Base-by-base conservation (phyloP, 2,113 vertebrate genomes). In the Ochotona curzoniae region DNA sequence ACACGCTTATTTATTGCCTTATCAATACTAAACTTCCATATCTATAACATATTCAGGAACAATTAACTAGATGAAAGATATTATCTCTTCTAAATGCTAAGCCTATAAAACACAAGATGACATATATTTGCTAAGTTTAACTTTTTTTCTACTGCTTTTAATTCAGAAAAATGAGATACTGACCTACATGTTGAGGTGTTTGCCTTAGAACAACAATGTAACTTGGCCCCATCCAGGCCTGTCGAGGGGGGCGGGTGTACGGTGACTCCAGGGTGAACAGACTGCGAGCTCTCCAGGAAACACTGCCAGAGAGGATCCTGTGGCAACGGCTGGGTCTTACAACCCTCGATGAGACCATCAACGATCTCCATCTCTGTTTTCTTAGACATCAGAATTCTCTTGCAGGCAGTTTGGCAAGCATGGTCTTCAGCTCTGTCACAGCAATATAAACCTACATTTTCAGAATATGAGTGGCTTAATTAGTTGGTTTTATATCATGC, bases 241-340 rank as follows among this genome's bases (percentile, higher is more conserved):
- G 98, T 98, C 0, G 99, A 99, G 86, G 99, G 98, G 21, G 99
- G 98, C 38, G 98, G 98, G 85, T 99, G 99, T 30, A 98, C 96
- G n/a, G 98, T 99, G 83, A 99, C 97, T 25, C 98, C 98, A 12
- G 98, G 98, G 83, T 99, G 98, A 75, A 98, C 98, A 28, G 99
- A 99, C 38, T 99, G 98, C 2, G 99, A 98, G 23, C 98, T 99
- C 94, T 99, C 99, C 32, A 99, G 98, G 83, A 99, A 99, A 95
- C 99, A 99, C 91, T 99, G 99, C 99, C 99, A 99, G 89, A 99
- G 99, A 2, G 99, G 99, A 89, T 99, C 99, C 98, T 99, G 99
- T 60, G 99, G 99, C 73, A 99, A 99, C 8, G 99, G 99, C 97
- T 99, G 98, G 20, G 98, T 99, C 94, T 98, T 98, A 61, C 99